Base-by-base conservation (phyloP, 2,113 vertebrate genomes). In the Zapus hudsonius region DNA sequence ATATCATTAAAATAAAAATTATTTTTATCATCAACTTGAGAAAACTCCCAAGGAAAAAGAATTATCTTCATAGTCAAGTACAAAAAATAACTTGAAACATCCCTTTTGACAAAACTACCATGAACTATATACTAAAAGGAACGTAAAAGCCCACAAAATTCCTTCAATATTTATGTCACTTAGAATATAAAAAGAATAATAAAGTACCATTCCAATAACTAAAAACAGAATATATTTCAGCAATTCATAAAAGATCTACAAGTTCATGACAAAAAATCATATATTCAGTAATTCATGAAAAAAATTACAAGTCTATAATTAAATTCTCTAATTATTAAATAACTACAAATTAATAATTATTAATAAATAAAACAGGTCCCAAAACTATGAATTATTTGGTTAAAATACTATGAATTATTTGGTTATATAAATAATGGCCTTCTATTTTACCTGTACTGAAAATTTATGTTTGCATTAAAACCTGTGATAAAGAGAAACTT, bases 61-160 rank as follows among this genome's bases (percentile, higher is more conserved):
- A 13, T 73, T 76, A 86, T 7, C 66, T 29, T 89, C 80, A 87
- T 52, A 52, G 42, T 47, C 33, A 82, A 89, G 19, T 69, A 87
- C 4, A 79, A 89, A 89, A 72, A 64, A 38, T 61, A 83, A n/a
- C 31, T 63, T 76, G n/a, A 81, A 86, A 73, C 66, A 72, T 38
- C 59, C 31, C 70, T 79, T 85, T 91, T 76, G 73, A 95, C 40
- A 85, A 95, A 92, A 94, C 69, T 72, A 55, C 7, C 55, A 94
- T 44, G 16, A 90, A 63, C 29, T 22, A 83, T 47, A 81, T 29
- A 27, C 59, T 25, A 94, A 89, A 36, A 95, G n/a, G 67, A 93
- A 85, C 6, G 74, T 90, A 87, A 47, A 29, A 55, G 19, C 13
- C 44, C 79, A 96, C 40, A 83, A 94, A 83, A 40, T 6, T 19